Conservation (phyloP, 2,888 invertebrate genomes). For the Osedax fenrisi region DNA sequence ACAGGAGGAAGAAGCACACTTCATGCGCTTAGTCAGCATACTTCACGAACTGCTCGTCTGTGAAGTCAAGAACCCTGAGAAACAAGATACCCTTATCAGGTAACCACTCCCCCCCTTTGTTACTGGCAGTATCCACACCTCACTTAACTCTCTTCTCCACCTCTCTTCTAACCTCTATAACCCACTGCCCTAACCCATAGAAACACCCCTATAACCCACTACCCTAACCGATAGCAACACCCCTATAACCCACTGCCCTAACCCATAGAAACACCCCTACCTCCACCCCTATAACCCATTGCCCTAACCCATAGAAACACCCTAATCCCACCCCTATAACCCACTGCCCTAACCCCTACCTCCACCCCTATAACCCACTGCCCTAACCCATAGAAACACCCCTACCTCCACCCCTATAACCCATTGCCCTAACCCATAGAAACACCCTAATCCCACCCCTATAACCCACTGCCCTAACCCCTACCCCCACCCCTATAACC, state of each 20-base stretch:
- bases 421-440: not conserved
- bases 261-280: not conserved
- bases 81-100: constrained; percentile 60
- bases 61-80: constrained; percentile 52
- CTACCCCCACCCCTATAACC: not conserved
- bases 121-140: no score
- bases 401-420: constrained; percentile 55
- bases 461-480: not conserved
- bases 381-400: constrained; percentile 58
- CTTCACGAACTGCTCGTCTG: constrained; percentile 62
- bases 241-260: not conserved
- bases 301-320: no score
- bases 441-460: not conserved
- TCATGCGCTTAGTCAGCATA: constrained; percentile 62
- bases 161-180: not conserved
- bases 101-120: no score
- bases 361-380: no score
- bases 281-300: no score
- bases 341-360: no score
- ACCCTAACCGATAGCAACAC: not conserved
- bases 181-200: not conserved
- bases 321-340: no score
- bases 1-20: constrained; percentile 62
- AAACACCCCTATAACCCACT: not conserved
- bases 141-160: no score